Evolutionary conservation across 2,797 vertebrate species (phyloP).

Genomic region (Bradypodion pumilum): DNA sequence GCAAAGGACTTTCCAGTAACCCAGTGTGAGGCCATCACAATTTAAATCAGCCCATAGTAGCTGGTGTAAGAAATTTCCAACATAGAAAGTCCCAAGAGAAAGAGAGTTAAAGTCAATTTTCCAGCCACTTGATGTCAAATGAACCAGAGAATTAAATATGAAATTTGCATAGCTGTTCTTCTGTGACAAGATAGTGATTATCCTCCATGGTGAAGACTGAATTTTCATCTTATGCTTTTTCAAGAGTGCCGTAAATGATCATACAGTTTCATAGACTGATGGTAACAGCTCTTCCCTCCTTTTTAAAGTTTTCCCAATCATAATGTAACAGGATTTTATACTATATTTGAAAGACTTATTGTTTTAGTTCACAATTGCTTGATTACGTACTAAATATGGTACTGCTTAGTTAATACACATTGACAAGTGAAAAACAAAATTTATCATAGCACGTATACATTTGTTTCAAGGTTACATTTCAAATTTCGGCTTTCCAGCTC

Average conservation of each 20-base stretch:
- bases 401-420: no score
- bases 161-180: constrained; percentile 7
- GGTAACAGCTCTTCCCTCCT: not conserved
- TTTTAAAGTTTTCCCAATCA: no score
- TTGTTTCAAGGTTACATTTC: not conserved
- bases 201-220: not conserved
- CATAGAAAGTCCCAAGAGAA: constrained; percentile 9
- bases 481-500: not conserved
- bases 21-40: not conserved
- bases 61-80: not conserved
- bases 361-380: no score
- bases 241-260: constrained; percentile 17
- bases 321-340: no score
- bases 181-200: not conserved
- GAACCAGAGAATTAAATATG: constrained; percentile 22
- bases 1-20: not conserved
- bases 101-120: constrained; percentile 19
- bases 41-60: not conserved
- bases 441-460: no score
- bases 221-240: constrained; percentile 28
- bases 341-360: no score
- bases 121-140: not conserved
- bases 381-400: no score
- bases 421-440: no score
- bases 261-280: not conserved